A percentile compares a stretch with the other conserved stretches of the same genome.
Evolutionary conservation across 53 echinoderm and acorn worm genomes (phyloP).

Genomic region (Paelopatides confundens): DNA sequence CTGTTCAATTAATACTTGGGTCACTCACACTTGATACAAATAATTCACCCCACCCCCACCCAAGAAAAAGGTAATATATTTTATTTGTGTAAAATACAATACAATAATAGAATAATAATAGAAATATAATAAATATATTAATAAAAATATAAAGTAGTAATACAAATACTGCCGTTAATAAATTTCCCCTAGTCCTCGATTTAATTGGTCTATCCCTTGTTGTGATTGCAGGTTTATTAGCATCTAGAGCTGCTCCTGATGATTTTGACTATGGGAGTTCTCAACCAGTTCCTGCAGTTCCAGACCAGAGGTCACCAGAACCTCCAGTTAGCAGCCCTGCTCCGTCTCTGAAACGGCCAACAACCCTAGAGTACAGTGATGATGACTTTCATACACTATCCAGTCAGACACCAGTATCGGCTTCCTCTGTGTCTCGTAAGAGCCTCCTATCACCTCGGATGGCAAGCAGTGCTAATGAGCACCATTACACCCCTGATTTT

Average conservation of each 20-base stretch:
- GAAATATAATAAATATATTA: too few species aligned
- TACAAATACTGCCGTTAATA: too few species aligned
- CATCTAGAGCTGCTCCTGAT: neutral
- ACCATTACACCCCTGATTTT: neutral
- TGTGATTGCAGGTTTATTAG: neutral
- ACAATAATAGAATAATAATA: too few species aligned
- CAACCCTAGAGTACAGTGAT: constrained; percentile 41
- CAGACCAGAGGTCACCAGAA: neutral
- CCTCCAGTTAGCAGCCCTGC: neutral
- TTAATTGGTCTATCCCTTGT: too few species aligned
- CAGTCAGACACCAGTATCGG: neutral
- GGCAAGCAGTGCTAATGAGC: neutral
- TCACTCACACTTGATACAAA: too few species aligned
- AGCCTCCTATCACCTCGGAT: neutral
- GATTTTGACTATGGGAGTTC: neutral
- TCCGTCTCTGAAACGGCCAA: constrained; percentile 5
- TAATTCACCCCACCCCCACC: too few species aligned
- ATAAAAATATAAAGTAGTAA: too few species aligned
- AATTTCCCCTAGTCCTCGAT: too few species aligned
- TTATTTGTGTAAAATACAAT: too few species aligned
- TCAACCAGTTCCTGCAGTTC: neutral
- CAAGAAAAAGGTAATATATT: too few species aligned
- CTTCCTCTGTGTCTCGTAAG: neutral
- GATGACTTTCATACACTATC: constrained; percentile 21
- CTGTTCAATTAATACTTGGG: too few species aligned